Evolutionary conservation across 2,113 vertebrate genomes (phyloP), one percentile per base, ranked within the genome.

Genomic region (Felis catus): DNA sequence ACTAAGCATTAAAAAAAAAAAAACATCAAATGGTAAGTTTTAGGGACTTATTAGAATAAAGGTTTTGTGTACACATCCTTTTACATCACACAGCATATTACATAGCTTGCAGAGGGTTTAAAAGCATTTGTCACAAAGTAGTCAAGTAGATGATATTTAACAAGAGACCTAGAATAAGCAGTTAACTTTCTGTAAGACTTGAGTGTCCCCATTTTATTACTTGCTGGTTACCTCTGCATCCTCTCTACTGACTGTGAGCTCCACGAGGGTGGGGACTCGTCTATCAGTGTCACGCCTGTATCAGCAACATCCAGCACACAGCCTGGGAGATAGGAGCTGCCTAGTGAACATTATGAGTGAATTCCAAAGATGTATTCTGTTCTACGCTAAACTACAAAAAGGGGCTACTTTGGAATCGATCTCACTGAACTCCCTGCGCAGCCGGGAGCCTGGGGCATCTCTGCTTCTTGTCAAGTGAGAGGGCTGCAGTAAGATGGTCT

Each of bases 71-170:
- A 85, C 19, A 76, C 1, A 73, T 90, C n/a, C 29, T 96, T 96
- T 95, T 82, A 91, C 23, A 90, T 65, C 36, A 83, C 51, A 89
- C 9, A 79, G 31, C 33, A 71, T 71, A 81, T 94, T 87, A 89
- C 48, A 68, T 33, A 96, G 90, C 41, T 94, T 95, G 96, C 83
- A 93, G 92, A 88, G 74, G 39, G 25, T 76, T 95, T 84, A 89
- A 91, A 91, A 90, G 74, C 31, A 96, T 76, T 3, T 97, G 79
- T 74, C 80, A 94, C 71, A 81, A 86, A 95, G 91, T 1, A 96
- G 82, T 93, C 81, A 96, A 87, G 87, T 19, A 81, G 90, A 66
- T 89, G 85, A 76, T 71, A 66, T 84, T 95, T 92, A 96, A 96
- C 23, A 89, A 83, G n/a, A 80, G 48, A 92, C 79, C 87, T 92